Evolutionary conservation across 23 tunicate species (phyloP), one percentile per base, ranked within the genome.

Genomic region (Ascidia mentula): DNA sequence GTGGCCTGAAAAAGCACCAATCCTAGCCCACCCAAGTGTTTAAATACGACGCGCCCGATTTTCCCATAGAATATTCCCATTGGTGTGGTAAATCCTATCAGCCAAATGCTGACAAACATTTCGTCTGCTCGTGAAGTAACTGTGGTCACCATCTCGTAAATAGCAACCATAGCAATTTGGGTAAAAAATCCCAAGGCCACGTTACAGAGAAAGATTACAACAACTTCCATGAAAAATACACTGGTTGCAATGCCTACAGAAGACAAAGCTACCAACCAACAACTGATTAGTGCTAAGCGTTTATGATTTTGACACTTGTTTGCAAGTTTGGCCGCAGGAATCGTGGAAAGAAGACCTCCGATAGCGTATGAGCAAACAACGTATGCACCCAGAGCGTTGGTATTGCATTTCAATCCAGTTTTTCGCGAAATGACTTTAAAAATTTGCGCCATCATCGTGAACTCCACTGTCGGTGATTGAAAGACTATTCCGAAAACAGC

Each of bases 401-500:
- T 18, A 4, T 18, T 71, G 1, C 1, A 71, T 6, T 71, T n/a
- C 4, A 31, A 8, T 34, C 34, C 39, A 2, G 6, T 35, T 34
- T 71, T 35, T 22, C 30, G 38, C 12, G 46, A 35, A 34, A 35
- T 34, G 1, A 31, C 78, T 74, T 37, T 38, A 6, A 74, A 37
- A 7, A 74, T 74, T 74, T 74, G 40, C 38, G 46, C n/a, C 46
- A 74, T 38, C 78, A 74, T 38, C 7, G 53, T 39, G 18, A 39
- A 30, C 28, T 74, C 78, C 2, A 74, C 78, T 37, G 46, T 37
- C 6, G 34, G 18, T 39, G 53, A 46, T 30, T 37, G n/a, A 15
- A 2, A 31, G 18, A 39, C 28, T 36, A 74, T 37, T 34, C 78
- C 78, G 37, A 39, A 38, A 5, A 38, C 20, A 22, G 37, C 20